phyloP scores from a whole-genome alignment of 2,113 vertebrate genomes.

The Ictalurus punctatus region DNA sequence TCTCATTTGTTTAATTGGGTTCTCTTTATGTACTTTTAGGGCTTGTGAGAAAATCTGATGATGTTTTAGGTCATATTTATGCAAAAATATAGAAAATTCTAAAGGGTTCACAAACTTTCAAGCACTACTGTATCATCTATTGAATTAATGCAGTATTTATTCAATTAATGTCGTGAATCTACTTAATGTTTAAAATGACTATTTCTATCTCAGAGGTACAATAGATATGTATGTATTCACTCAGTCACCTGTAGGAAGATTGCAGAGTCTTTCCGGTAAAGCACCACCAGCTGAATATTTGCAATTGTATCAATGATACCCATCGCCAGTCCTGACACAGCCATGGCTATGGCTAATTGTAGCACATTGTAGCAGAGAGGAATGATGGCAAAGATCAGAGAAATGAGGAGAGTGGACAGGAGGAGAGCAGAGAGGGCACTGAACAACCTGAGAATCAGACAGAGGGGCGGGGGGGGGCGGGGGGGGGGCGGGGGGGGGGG shows the following conservation, averaged over 20 bases:
- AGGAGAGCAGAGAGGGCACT: constrained; percentile 85
- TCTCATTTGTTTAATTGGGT: too few species aligned
- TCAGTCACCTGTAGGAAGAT: constrained; percentile 89
- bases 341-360: constrained; percentile 88
- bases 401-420: constrained; percentile 83
- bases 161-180: background rate
- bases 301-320: constrained; percentile 95
- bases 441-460: constrained; percentile 80
- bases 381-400: constrained; percentile 90
- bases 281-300: constrained; percentile 92
- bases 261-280: constrained; percentile 93
- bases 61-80: too few species aligned
- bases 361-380: constrained; percentile 87
- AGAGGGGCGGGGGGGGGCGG: constrained; percentile 62
- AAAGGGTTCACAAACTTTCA: too few species aligned
- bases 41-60: too few species aligned
- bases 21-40: too few species aligned
- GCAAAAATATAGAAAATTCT: too few species aligned
- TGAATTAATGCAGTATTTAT: background rate
- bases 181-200: background rate
- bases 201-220: too few species aligned
- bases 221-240: background rate
- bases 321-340: constrained; percentile 91
- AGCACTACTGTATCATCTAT: background rate
- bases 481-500: background rate